A percentile compares a stretch with the other conserved stretches of the same genome.
These are phyloP conservation scores for Anthoscopus minutus DNA, from an alignment of 2,113 vertebrate species.

Conservation along the genomic window DNA sequence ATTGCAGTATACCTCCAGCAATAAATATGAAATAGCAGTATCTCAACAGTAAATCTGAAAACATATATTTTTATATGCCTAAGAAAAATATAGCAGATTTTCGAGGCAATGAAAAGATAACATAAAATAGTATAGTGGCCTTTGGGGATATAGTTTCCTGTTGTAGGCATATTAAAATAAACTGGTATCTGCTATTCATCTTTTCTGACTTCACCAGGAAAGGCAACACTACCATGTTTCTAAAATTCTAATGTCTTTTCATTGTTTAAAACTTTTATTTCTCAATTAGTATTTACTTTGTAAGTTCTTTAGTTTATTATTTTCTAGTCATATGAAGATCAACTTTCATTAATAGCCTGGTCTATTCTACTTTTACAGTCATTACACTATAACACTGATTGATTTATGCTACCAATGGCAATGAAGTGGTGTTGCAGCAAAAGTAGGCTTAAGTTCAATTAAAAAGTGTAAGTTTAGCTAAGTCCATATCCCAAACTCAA, in stretches of 20 bases:
- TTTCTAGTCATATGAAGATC: background rate
- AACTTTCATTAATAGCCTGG: background rate
- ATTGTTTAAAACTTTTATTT: background rate
- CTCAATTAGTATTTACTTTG: background rate
- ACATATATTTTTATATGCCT: background rate
- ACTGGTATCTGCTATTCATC: background rate
- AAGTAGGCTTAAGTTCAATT: background rate
- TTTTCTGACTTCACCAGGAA: background rate
- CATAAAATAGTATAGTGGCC: background rate
- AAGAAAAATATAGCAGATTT: background rate
- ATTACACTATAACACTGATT: background rate
- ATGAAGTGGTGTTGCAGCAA: background rate
- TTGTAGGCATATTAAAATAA: background rate
- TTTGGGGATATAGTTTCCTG: background rate
- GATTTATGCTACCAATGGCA: background rate
- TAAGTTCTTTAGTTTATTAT: background rate
- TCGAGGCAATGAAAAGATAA: background rate
- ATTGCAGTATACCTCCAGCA: background rate
- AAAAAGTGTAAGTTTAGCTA: background rate
- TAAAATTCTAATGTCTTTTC: background rate
- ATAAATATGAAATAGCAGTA: background rate
- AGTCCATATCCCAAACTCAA: background rate
- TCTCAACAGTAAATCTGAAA: background rate
- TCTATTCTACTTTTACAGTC: background rate
- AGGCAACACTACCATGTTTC: background rate